Base-by-base conservation (phyloP, 1,140 invertebrate species). In the Odontomachus brunneus region DNA sequence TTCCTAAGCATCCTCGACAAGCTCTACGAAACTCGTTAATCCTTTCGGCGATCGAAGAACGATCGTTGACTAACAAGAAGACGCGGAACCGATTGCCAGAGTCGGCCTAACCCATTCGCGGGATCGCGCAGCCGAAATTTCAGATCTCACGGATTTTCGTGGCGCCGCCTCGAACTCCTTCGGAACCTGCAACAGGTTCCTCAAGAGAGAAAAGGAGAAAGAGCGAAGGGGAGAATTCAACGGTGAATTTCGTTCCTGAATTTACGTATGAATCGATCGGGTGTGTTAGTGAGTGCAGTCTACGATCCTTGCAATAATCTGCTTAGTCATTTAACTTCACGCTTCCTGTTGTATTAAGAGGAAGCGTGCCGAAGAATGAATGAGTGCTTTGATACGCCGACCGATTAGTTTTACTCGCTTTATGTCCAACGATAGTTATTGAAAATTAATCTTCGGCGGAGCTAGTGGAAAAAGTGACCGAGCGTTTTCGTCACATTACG, bases 11-110 rank as follows among this genome's bases (percentile, higher is more conserved):
- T 76, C 59, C 17, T 26, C 49, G 24, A n/a, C 1, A 15, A 11
- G 38, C 49, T 76, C 29, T 26, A 19, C 71, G 22, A 48, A 89
- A 90, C 81, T 89, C 83, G 89, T 88, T 90, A 86, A 89, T 72
- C 85, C 88, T 57, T 90, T 86, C 44, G 60, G 9, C 59, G n/a
- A 88, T 84, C 33, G 33, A 87, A 11, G 67, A 82, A 66, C 26
- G 9, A 26, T 78, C 51, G n/a, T 83, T 65, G 51, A 84, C 0
- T 48, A 44, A 78, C 7, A 5, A 66, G 49, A 59, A 29, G n/a
- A 19, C 51, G 75, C 51, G 75, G 65, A 80, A 69, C 59, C 19
- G 29, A 66, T 69, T 60, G 15, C 29, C 9, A 48, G 22, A 57
- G 60, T 49, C 26, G 12, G 9, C 22, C 12, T 17, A 38, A 57